phyloP scores from a whole-genome alignment of 2,113 vertebrate genomes.

The Centropus bengalensis region DNA sequence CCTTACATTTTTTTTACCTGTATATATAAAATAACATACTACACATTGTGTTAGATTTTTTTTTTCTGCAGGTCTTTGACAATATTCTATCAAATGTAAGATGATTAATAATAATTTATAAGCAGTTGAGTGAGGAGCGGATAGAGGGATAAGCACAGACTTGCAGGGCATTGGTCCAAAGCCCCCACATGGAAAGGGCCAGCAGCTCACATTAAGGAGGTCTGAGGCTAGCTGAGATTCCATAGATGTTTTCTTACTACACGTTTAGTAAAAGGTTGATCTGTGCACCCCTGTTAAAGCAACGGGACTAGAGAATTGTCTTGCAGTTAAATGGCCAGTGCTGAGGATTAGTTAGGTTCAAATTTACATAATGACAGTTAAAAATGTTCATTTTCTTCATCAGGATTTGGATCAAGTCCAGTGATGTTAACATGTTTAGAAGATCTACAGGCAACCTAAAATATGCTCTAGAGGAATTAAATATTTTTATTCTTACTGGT shows the following conservation, averaged over 20 bases:
- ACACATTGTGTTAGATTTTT: neutral
- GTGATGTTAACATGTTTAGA: neutral
- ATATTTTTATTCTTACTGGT: neutral
- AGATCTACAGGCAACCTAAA: neutral
- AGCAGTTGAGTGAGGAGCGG: neutral
- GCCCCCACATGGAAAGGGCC: neutral
- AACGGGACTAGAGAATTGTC: rapidly evolving
- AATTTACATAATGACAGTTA: neutral
- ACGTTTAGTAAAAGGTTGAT: neutral
- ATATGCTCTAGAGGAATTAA: neutral
- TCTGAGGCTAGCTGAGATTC: neutral
- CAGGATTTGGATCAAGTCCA: neutral
- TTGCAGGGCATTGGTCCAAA: neutral
- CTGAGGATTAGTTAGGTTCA: neutral
- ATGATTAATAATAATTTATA: neutral
- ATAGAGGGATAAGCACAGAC: neutral
- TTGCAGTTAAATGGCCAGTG: rapidly evolving
- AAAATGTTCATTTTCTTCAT: neutral
- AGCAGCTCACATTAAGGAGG: neutral
- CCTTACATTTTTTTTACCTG: neutral
- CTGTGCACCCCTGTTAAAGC: neutral
- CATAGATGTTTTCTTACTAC: neutral
- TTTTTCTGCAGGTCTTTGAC: neutral
- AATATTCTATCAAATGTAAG: neutral
- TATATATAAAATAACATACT: neutral